Conservation (phyloP, 2,797 vertebrate species). For the Sarcophilus harrisii region DNA sequence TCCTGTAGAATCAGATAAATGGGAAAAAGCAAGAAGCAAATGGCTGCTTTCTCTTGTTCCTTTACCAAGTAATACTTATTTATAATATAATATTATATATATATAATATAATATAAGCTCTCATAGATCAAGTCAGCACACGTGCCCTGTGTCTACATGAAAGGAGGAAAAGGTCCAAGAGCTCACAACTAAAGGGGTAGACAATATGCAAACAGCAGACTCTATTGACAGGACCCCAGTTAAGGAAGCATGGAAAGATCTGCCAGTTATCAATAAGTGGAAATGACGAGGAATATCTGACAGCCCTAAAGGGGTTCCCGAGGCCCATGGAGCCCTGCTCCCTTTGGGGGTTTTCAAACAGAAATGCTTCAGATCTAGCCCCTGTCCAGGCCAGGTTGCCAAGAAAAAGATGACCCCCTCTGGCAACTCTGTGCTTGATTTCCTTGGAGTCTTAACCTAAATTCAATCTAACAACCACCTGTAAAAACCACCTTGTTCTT, state of each 20-base stretch:
- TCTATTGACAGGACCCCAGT: not conserved
- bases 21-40: too few species aligned
- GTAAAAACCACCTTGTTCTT: not conserved
- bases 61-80: too few species aligned
- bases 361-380: too few species aligned
- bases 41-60: too few species aligned
- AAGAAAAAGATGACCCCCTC: not conserved
- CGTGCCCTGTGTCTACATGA: not conserved
- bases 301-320: too few species aligned
- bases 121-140: not conserved
- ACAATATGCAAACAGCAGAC: not conserved
- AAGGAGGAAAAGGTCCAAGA: slow-evolving; percentile 18
- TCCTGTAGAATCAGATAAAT: too few species aligned
- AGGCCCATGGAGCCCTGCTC: not conserved
- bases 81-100: too few species aligned
- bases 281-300: slow-evolving; percentile 1
- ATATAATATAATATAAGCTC: too few species aligned
- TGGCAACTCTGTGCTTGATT: not conserved
- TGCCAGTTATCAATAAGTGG: not conserved
- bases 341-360: not conserved
- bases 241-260: not conserved
- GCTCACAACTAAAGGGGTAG: not conserved
- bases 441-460: not conserved
- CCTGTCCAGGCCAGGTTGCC: too few species aligned
- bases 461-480: not conserved